These are phyloP conservation scores for Forbesichthys agassizii DNA, from an alignment of 2,113 vertebrate genomes.

Conservation along the genomic window DNA sequence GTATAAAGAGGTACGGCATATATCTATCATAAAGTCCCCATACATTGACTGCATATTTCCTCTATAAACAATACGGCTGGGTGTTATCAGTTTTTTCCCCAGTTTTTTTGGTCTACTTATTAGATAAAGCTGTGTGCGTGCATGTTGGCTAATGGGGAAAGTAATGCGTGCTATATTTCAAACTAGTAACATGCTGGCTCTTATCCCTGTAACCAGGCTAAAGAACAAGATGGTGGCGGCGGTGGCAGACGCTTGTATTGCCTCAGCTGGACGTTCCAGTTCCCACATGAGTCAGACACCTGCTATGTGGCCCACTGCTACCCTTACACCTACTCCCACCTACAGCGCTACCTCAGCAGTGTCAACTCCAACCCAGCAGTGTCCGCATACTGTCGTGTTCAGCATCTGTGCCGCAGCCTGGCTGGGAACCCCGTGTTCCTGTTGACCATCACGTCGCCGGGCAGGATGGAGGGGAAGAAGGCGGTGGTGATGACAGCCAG, in stretches of 20 bases:
- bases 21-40: too few relatives aligned
- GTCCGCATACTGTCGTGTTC: slow-evolving; percentile 79
- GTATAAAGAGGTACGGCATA: too few relatives aligned
- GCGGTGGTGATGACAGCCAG: slow-evolving; percentile 86
- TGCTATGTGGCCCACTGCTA: slow-evolving; percentile 92
- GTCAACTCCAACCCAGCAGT: slow-evolving; percentile 72
- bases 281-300: slow-evolving; percentile 83
- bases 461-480: slow-evolving; percentile 42
- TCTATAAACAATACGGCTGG: too few relatives aligned
- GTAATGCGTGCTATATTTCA: background rate
- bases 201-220: slow-evolving; percentile 22
- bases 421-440: slow-evolving; percentile 86
- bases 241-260: slow-evolving; percentile 47
- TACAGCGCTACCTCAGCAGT: slow-evolving; percentile 79
- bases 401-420: slow-evolving; percentile 83
- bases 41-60: too few relatives aligned
- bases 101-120: too few relatives aligned
- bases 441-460: slow-evolving; percentile 81
- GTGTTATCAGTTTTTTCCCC: too few relatives aligned
- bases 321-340: slow-evolving; percentile 89
- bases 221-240: slow-evolving; percentile 38
- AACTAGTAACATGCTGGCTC: background rate
- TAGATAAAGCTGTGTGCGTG: too few relatives aligned
- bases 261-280: slow-evolving; percentile 86
- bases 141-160: background rate